Percentiles rank a stretch among this genome's conserved stretches.
Conservation (phyloP, 2,113 vertebrate species). For the Willisornis vidua region DNA sequence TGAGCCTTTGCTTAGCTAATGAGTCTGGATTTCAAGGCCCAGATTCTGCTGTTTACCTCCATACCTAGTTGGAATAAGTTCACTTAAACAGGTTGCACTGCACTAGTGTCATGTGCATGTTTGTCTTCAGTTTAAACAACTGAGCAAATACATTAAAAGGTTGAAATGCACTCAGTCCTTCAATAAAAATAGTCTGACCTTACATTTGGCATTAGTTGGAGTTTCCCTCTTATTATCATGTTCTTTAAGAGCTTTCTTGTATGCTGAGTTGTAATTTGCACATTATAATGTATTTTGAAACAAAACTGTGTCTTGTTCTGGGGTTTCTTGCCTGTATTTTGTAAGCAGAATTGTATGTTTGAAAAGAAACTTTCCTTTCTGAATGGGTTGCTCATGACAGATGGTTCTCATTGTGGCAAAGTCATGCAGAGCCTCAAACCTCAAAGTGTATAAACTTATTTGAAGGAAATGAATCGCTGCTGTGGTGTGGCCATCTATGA, state of each 20-base stretch:
- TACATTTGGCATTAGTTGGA: neutral
- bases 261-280: constrained; percentile 42
- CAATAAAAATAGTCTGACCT: neutral
- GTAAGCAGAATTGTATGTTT: constrained; percentile 13
- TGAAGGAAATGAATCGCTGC: neutral
- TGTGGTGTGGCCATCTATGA: neutral
- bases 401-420: constrained; percentile 47
- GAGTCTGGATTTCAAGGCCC: neutral
- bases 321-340: neutral
- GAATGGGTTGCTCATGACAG: neutral
- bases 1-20: neutral
- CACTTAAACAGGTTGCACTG: neutral
- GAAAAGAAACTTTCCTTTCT: neutral
- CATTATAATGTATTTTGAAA: constrained; percentile 40
- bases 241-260: neutral
- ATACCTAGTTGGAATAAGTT: neutral
- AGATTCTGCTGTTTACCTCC: neutral
- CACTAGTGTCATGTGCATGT: neutral
- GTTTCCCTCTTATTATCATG: constrained; percentile 6
- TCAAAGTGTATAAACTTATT: constrained; percentile 15
- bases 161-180: neutral
- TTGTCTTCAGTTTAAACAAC: neutral
- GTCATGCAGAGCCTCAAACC: constrained; percentile 32
- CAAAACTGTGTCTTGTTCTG: constrained; percentile 19
- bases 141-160: neutral